A percentile compares a stretch with the other conserved stretches of the same genome.
phyloP scores from a whole-genome alignment of 2,888 invertebrate species.

The Ypsolopha sequella region DNA sequence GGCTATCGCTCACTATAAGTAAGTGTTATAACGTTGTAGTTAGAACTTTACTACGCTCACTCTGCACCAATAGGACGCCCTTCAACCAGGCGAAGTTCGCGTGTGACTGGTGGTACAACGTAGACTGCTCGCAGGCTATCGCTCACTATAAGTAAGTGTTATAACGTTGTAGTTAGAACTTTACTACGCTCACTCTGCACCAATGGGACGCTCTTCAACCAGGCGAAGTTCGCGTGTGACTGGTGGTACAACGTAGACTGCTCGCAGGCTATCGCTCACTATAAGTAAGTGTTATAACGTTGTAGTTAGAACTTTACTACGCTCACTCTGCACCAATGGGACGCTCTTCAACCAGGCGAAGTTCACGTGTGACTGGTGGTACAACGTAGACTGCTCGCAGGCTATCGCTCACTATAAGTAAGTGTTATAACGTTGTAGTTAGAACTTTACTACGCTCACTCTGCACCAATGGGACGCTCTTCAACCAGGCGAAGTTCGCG shows the following conservation, averaged over 20 bases:
- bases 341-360: conserved; percentile 89
- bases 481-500: conserved; percentile 87
- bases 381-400: conserved; percentile 86
- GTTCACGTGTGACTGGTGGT: conserved; percentile 94
- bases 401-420: conserved; percentile 82
- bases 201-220: conserved; percentile 89
- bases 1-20: conserved; percentile 82
- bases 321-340: conserved; percentile 81
- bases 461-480: conserved; percentile 88
- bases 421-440: conserved; percentile 16
- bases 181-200: conserved; percentile 71
- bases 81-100: conserved; percentile 89
- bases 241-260: conserved; percentile 96
- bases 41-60: conserved; percentile 13
- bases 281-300: conserved; percentile 69
- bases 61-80: conserved; percentile 88
- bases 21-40: conserved; percentile 18
- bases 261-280: conserved; percentile 77
- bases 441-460: conserved; percentile 30
- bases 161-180: neutral
- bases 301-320: no score
- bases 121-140: conserved; percentile 83
- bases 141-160: conserved; percentile 77
- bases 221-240: conserved; percentile 87
- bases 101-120: conserved; percentile 95